Base-by-base conservation (phyloP, 2,797 vertebrate species). In the Lacerta viridis region DNA sequence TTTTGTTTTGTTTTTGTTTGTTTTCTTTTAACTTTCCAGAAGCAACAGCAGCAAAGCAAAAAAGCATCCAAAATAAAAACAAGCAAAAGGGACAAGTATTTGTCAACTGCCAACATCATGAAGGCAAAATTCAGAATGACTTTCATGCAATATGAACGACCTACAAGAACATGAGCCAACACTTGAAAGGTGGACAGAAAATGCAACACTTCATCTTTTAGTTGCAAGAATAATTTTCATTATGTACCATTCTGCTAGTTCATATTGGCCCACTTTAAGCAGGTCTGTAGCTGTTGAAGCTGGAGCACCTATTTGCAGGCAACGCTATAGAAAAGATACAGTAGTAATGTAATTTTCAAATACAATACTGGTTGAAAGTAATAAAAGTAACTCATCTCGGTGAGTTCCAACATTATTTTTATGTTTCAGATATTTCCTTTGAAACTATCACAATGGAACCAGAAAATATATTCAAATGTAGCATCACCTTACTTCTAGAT, bases 91-190 rank as follows among this genome's bases (percentile, higher is more conserved):
- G 83, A 91, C 46, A 90, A 88, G 27, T 43, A 11, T 80, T 88
- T 84, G 20, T 90, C 55, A 81, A 50, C 61, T 87, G 87, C 84
- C 88, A 90, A 91, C 74, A 50, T 89, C 77, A 36, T 59, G 61
- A 90, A 92, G 88, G 69, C 91, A 80, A 7, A 75, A 46, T 79
- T 94, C 55, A 82, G 43, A 84, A 87, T 88, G 61, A 88, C 71
- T 78, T 93, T 93, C 90, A 91, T 91, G 90, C 86, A 94, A 93
- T 89, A 93, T 86, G 91, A 86, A 94, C 91, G 91, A 91, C 90
- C 87, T 93, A 71, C 82, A 94, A 74, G 90, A 89, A 87, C 88
- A 94, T 61, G 61, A 86, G 85, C 9, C 79, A 81, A 23, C 69
- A 87, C 86, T 90, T 92, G 90, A 89, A 83, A 81, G 86, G 81